These are phyloP conservation scores for Leptopilina myrica DNA, from an alignment of 2,888 invertebrate genomes.

Conservation along the genomic window DNA sequence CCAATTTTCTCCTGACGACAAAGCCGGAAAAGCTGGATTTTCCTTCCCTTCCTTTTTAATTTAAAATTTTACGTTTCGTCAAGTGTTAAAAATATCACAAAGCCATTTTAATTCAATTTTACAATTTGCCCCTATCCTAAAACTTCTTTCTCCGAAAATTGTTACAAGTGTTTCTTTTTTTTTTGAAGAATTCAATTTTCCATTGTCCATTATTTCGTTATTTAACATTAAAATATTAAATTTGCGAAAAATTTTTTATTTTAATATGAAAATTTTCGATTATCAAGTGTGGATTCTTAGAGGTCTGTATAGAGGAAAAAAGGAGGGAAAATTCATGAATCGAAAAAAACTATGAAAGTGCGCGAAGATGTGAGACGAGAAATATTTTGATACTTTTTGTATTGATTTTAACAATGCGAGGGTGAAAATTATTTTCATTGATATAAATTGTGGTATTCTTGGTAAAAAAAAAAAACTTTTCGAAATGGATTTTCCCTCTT, in stretches of 20 bases:
- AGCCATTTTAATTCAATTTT: conserved; percentile 17
- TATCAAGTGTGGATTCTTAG: too few species aligned
- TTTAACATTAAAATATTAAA: too few species aligned
- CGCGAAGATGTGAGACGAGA: background rate
- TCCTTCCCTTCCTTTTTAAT: background rate
- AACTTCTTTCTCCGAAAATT: background rate
- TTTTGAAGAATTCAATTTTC: background rate
- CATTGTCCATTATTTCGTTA: background rate
- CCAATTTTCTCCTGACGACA: conserved; percentile 18
- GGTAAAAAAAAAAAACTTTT: conserved; percentile 6
- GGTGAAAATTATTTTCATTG: background rate
- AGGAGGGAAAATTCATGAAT: background rate
- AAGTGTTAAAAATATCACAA: conserved; percentile 6
- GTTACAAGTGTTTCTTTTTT: background rate
- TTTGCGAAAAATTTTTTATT: too few species aligned
- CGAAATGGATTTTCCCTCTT: conserved; percentile 30
- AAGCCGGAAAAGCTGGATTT: conserved; percentile 26
- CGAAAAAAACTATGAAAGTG: background rate
- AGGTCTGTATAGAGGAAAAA: too few species aligned
- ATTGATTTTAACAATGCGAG: conserved; percentile 1
- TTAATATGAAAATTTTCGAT: too few species aligned
- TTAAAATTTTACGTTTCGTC: conserved; percentile 1
- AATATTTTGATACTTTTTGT: conserved; percentile 17
- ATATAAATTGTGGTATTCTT: background rate
- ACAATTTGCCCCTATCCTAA: background rate